These are phyloP conservation scores for Lepidochrysops patricia DNA, from an alignment of 2,888 invertebrate species.

Conservation along the genomic window DNA sequence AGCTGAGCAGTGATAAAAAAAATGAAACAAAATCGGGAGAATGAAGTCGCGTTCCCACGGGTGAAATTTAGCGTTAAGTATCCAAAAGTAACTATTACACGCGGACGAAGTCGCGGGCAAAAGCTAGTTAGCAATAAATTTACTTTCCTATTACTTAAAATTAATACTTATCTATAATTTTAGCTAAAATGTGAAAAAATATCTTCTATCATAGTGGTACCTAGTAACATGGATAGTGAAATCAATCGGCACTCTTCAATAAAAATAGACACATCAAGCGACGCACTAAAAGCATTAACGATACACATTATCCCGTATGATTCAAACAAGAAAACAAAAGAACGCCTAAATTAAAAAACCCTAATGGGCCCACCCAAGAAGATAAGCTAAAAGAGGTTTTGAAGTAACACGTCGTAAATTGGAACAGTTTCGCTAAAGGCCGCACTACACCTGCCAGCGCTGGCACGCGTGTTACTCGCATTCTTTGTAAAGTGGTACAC, in stretches of 20 bases:
- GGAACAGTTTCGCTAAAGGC: slow-evolving; percentile 41
- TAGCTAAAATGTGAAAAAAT: too few relatives aligned
- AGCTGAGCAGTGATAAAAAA: too few relatives aligned
- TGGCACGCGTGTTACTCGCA: not conserved
- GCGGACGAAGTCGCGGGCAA: too few relatives aligned
- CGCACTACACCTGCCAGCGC: not conserved
- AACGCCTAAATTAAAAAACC: slow-evolving; percentile 46
- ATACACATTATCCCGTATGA: slow-evolving; percentile 19
- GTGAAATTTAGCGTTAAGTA: too few relatives aligned
- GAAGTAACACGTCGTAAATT: slow-evolving; percentile 64
- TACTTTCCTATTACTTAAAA: too few relatives aligned
- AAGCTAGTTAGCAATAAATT: too few relatives aligned
- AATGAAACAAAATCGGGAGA: too few relatives aligned
- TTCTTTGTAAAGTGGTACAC: not conserved
- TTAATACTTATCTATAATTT: too few relatives aligned
- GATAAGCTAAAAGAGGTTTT: slow-evolving; percentile 54
- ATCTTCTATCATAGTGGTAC: too few relatives aligned
- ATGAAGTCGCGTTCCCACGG: too few relatives aligned
- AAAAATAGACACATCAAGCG: slow-evolving; percentile 14
- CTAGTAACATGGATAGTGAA: too few relatives aligned
- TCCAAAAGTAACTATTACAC: too few relatives aligned
- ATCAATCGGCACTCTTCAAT: not conserved
- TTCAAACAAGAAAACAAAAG: slow-evolving; percentile 35
- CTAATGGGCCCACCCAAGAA: slow-evolving; percentile 68
- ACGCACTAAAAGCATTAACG: slow-evolving; percentile 15